Evolutionary conservation across 2,888 invertebrate species (phyloP), one percentile per base, ranked within the genome.

Genomic region (Drosophila dives): DNA sequence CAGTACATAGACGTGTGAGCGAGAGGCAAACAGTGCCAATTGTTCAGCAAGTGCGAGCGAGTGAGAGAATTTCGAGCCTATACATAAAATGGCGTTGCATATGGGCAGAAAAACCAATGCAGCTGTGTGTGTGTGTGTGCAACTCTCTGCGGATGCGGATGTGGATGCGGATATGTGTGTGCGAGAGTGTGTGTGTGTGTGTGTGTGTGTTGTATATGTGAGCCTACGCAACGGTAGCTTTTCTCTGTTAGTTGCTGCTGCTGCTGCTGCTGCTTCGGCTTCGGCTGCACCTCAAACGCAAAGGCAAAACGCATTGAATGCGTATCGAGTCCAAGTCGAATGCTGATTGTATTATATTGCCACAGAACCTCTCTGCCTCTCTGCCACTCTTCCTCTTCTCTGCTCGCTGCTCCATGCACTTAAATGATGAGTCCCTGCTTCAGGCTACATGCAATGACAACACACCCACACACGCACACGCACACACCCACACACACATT

Each of bases 271-370:
- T 65, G 55, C 23, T 23, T 23, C 8, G 23, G 66, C 62, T 65
- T 75, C 70, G 53, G 64, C 60, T 71, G 66, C 72, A 75, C 71
- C 74, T 86, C 72, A 75, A 82, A 86, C 60, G 76, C 80, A 81
- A 80, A 77, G 81, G 65, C 68, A 75, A 81, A 81, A 86, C 80
- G 75, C 88, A 89, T 89, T 88, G 85, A 85, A 89, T 88, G 83
- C 86, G 86, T 89, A 85, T 85, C 86, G 85, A 85, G 81, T 72
- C 88, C 64, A 71, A 79, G 84, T 71, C 87, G 64, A 86, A 89
- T 83, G 80, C 75, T 90, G 88, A 90, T 90, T 88, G 90, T 86
- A 83, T 90, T 90, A 83, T 90, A 90, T 86, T 86, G 88, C 73
- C 63, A 81, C 72, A 64, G 51, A 49, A 58, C 62, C 59, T 26